These are phyloP conservation scores for Diloba caeruleocephala DNA, from an alignment of 2,888 invertebrate species.

Conservation along the genomic window DNA sequence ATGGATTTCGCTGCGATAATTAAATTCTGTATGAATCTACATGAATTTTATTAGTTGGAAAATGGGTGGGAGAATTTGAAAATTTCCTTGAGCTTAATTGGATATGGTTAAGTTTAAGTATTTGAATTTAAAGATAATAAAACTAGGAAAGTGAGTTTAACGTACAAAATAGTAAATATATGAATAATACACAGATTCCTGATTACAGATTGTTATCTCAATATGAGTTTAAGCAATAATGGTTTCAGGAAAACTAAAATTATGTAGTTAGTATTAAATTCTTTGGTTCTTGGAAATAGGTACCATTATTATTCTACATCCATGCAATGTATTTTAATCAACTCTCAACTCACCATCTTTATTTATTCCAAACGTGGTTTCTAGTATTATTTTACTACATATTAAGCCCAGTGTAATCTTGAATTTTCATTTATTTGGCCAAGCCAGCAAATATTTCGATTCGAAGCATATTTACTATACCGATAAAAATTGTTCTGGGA, in stretches of 20 bases:
- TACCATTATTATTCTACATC: constrained; percentile 1
- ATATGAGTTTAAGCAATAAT: not conserved
- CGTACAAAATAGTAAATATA: too few species aligned
- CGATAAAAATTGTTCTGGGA: too few species aligned
- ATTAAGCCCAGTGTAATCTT: too few species aligned
- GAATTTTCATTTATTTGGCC: too few species aligned
- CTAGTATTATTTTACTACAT: too few species aligned
- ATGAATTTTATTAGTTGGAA: constrained; percentile 28
- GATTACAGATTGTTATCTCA: too few species aligned
- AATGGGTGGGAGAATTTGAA: constrained; percentile 26
- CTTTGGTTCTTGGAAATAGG: not conserved
- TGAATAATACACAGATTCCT: too few species aligned
- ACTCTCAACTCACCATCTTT: not conserved
- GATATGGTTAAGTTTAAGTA: constrained; percentile 1
- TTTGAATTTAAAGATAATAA: too few species aligned
- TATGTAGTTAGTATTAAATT: too few species aligned
- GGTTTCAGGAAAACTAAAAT: not conserved
- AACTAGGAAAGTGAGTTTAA: too few species aligned
- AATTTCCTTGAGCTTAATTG: constrained; percentile 31
- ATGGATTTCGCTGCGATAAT: constrained; percentile 23
- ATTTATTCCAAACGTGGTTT: not conserved
- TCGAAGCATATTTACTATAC: too few species aligned
- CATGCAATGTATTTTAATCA: not conserved
- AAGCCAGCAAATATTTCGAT: too few species aligned
- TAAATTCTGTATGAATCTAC: constrained; percentile 37